Percentiles rank a stretch among this genome's conserved stretches.
Evolutionary conservation across 2,113 vertebrate species (phyloP).

Genomic region (Melospiza georgiana): DNA sequence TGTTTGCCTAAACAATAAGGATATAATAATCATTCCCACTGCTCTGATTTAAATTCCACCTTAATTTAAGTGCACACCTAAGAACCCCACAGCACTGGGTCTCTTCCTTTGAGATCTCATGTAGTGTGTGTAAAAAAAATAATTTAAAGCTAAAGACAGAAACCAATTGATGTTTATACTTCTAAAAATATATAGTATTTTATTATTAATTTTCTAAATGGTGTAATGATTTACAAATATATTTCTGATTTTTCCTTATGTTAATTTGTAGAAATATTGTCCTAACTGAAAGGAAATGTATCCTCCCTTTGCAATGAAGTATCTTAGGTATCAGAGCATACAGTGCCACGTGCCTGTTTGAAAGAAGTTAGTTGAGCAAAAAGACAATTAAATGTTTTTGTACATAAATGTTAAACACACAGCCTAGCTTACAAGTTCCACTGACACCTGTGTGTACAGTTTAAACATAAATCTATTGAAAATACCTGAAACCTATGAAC

Average conservation of each 20-base stretch:
- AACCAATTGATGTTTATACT: neutral
- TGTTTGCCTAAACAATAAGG: neutral
- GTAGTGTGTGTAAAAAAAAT: neutral
- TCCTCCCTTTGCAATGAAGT: neutral
- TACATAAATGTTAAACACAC: neutral
- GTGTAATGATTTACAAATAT: rapidly evolving
- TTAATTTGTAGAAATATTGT: neutral
- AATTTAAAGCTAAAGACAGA: neutral
- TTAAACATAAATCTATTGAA: neutral
- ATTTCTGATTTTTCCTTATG: neutral
- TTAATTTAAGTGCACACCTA: neutral
- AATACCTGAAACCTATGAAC: neutral
- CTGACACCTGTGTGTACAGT: neutral
- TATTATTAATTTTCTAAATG: neutral
- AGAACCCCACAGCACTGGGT: neutral
- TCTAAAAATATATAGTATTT: neutral
- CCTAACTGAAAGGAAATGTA: neutral
- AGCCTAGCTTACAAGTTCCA: neutral
- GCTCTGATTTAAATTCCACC: neutral
- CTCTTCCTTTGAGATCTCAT: neutral
- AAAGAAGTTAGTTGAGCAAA: neutral
- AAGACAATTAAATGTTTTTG: neutral
- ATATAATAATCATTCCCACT: neutral
- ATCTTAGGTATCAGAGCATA: neutral
- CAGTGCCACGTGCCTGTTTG: neutral